Evolutionary conservation across 2,888 invertebrate species (phyloP), one percentile per base, ranked within the genome.

Genomic region (Drosophila parthenogenetica): DNA sequence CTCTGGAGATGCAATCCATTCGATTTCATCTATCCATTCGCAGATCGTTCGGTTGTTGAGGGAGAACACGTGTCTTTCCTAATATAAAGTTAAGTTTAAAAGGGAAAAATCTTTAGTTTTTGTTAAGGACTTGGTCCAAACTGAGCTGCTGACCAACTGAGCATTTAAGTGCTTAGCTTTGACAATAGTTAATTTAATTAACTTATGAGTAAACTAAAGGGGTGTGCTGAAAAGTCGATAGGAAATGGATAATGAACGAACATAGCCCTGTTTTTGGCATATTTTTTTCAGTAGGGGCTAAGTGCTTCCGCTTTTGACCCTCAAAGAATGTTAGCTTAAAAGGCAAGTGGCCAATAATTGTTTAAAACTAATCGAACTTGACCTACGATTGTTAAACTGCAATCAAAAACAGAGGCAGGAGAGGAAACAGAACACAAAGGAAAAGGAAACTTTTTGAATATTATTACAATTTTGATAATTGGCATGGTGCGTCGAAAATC

Each of bases 381-480:
- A 86, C 67, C 78, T 73, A 73, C 60, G 73, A 70, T 69, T 58
- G 58, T 48, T 66, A 69, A 73, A 71, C 64, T 63, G 69, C 69
- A 65, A 43, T 53, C 57, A 62, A 60, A 37, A 54, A 8, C 17
- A 35, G 48, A 29, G 48, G 16, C 48, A 53, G 25, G 25, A 29
- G 29, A 48, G 4, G 16, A 29, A 32, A 35, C 13, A 51, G 48
- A 17, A 17, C 25, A 57, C 13, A 45, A 29, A 55, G 62, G 45
- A 37, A 43, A 51, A 55, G 40, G 61, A 50, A 63, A 46, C 66
- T 64, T 71, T 71, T 66, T 77, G 77, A 77, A 77, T 79, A 84
- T 83, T 79, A 81, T 83, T 90, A 91, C 90, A 91, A 91, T 91
- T 91, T 91, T 87, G 89, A 91, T 91, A 91, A 91, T 91, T 91